These are phyloP conservation scores for Clarias gariepinus DNA, from an alignment of 2,113 vertebrate genomes.

Conservation along the genomic window DNA sequence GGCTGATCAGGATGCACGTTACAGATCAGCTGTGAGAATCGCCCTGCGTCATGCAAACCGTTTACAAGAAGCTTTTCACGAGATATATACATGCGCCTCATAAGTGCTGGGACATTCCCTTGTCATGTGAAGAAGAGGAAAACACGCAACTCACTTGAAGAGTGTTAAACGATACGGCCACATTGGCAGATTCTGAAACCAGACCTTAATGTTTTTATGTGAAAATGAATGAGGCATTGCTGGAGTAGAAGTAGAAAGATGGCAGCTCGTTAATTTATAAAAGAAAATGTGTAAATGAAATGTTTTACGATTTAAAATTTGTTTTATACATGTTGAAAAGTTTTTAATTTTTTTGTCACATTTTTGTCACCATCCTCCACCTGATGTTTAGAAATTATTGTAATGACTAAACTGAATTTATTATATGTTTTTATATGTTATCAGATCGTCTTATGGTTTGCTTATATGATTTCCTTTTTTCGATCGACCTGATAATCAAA, in stretches of 20 bases:
- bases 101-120: neutral
- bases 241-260: neutral
- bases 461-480: neutral
- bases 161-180: neutral
- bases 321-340: neutral
- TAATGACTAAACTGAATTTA: neutral
- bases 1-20: neutral
- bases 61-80: neutral
- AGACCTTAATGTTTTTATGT: neutral
- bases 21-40: neutral
- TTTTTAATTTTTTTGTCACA: neutral
- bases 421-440: neutral
- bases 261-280: constrained; percentile 3
- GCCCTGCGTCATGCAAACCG: neutral
- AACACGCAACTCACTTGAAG: neutral
- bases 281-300: neutral
- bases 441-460: neutral
- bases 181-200: neutral
- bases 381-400: neutral
- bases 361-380: neutral
- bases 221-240: neutral
- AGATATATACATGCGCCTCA: neutral
- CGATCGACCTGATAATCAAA: neutral
- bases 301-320: neutral
- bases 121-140: neutral